phyloP scores from a whole-genome alignment of 1,140 invertebrate genomes.

The Psix sp. region DNA sequence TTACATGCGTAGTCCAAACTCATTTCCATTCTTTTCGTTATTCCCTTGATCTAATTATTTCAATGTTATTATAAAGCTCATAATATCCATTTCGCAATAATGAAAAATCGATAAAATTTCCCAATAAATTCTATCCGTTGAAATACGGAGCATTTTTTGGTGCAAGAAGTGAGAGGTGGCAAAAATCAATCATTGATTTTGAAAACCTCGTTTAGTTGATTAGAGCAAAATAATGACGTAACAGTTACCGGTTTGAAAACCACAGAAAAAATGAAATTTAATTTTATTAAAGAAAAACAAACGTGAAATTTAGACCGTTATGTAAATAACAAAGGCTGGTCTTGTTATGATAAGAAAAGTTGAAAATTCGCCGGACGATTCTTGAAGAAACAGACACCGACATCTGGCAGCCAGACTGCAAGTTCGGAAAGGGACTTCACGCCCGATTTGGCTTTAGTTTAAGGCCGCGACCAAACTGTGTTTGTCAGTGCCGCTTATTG shows the following conservation, averaged over 20 bases:
- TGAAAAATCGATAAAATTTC: neutral
- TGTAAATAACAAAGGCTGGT: too few relatives aligned
- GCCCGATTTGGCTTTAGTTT: slow-evolving; percentile 14
- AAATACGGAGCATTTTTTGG: neutral
- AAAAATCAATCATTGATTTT: too few relatives aligned
- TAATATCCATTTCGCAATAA: too few relatives aligned
- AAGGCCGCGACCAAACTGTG: neutral
- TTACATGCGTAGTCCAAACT: slow-evolving; percentile 33
- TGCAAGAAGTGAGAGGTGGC: too few relatives aligned
- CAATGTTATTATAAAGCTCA: neutral
- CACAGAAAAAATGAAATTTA: too few relatives aligned
- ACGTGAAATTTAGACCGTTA: too few relatives aligned
- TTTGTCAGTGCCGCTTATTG: slow-evolving; percentile 3
- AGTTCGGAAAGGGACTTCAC: slow-evolving; percentile 10
- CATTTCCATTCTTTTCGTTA: slow-evolving; percentile 11
- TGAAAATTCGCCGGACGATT: neutral
- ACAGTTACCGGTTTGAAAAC: too few relatives aligned
- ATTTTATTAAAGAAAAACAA: too few relatives aligned
- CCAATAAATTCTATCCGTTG: too few relatives aligned
- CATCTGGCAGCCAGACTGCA: slow-evolving; percentile 26
- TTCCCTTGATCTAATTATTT: neutral
- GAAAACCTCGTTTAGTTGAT: too few relatives aligned
- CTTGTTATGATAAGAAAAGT: neutral
- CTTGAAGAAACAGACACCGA: neutral
- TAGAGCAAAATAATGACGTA: too few relatives aligned